Conservation (phyloP, 1,140 invertebrate genomes). For the Lasioglossum albipes region DNA sequence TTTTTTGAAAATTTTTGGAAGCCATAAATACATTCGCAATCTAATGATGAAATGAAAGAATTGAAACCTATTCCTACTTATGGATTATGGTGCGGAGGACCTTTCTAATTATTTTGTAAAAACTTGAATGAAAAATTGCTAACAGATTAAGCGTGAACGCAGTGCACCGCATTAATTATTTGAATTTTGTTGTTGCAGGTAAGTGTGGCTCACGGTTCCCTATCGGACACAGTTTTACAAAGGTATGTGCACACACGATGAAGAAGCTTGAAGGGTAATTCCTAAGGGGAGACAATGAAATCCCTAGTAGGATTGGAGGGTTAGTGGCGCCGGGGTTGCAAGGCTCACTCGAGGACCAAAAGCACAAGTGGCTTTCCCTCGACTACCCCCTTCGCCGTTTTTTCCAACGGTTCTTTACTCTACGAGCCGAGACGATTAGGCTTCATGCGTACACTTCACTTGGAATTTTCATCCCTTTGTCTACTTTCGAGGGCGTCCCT, state of each 20-base stretch:
- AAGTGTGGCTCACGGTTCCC: conserved; percentile 43
- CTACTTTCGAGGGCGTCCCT: conserved; percentile 37
- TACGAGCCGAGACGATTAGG: conserved; percentile 52
- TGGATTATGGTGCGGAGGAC: too few species aligned
- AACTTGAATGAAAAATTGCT: too few species aligned
- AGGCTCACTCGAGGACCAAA: conserved; percentile 35
- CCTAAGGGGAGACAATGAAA: conserved; percentile 59
- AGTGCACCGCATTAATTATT: background rate
- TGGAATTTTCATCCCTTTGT: conserved; percentile 60
- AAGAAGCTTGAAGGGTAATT: conserved; percentile 59
- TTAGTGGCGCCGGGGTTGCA: conserved; percentile 53
- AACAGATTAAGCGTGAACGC: too few species aligned
- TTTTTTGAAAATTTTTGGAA: too few species aligned
- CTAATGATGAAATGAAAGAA: too few species aligned
- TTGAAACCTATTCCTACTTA: too few species aligned
- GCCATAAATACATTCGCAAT: too few species aligned
- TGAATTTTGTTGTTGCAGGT: conserved; percentile 63
- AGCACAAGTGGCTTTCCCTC: conserved; percentile 41
- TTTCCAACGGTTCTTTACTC: conserved; percentile 49
- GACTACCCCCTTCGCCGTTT: conserved; percentile 5
- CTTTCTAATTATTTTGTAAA: too few species aligned
- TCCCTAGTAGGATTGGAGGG: conserved; percentile 64
- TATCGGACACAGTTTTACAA: conserved; percentile 2
- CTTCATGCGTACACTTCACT: conserved; percentile 42
- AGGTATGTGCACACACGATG: conserved; percentile 31